Evolutionary conservation across 2,888 invertebrate genomes (phyloP), one percentile per base, ranked within the genome.

Genomic region (Pollenia angustigena): DNA sequence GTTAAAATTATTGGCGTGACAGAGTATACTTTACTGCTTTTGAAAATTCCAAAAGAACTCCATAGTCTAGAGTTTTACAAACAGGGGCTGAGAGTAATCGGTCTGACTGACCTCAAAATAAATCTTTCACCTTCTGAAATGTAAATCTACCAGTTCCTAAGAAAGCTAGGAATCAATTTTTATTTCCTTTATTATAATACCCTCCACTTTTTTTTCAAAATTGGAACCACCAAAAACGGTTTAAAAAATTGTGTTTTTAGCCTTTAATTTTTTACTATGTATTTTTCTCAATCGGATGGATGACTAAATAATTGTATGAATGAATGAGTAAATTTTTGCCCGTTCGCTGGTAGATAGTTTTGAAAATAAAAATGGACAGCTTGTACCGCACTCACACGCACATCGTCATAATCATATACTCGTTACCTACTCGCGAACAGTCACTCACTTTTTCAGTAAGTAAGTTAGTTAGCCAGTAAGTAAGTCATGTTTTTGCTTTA

Each of bases 291-390:
- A 82, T 14, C 69, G 74, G 74, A 78, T 81, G 72, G 58, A 50
- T 56, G 62, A 46, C 74, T 69, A 44, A 52, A 68, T 79, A 46
- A 44, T 58, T 83, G 60, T 62, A 64, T 74, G 40, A 62, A 54
- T 80, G n/a, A 56, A 32, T 58, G 50, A 40, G 48, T 71, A 60
- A n/a, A 18, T 64, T 56, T 14, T 18, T 18, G 66, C 42, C 48
- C 50, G 62, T 64, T 64, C 44, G 71, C 40, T 74, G 42, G 9
- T 52, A 62, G 75, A 62, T 64, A 56, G 76, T 52, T 79, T 79
- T 60, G 66, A 66, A 66, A 85, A 0, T 62, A 85, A 75, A 80
- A 76, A 66, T 81, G 81, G 85, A 72, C 81, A 85, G 44, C 66
- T 62, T 71, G 56, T 50, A 71, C 48, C 42, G 44, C 23, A 52